These are phyloP conservation scores for Magallana ariakensis DNA, from an alignment of 1,140 invertebrate genomes.

Conservation along the genomic window DNA sequence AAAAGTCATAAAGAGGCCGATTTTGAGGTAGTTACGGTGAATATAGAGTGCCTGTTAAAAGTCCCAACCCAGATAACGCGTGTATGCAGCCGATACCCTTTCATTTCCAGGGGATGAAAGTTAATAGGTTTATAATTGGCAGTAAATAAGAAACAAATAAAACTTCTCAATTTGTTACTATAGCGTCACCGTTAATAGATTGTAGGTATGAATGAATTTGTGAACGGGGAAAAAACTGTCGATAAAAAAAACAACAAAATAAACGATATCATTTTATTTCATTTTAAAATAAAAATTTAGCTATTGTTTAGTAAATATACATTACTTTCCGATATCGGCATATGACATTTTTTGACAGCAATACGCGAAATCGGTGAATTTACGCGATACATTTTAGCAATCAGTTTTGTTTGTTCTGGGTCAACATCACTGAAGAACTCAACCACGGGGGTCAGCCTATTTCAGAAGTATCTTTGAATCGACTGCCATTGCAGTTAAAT, in stretches of 20 bases:
- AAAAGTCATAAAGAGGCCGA: slow-evolving; percentile 13
- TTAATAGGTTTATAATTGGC: slow-evolving; percentile 31
- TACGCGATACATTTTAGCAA: neutral
- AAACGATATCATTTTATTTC: too few relatives aligned
- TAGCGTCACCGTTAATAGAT: neutral
- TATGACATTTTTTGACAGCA: too few relatives aligned
- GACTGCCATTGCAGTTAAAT: neutral
- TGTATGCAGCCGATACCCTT: neutral
- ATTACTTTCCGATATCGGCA: too few relatives aligned
- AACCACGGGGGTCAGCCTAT: neutral
- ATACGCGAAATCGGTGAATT: too few relatives aligned
- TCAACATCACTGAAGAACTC: neutral
- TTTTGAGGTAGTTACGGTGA: slow-evolving; percentile 31
- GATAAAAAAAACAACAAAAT: too few relatives aligned
- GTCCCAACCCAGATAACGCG: neutral
- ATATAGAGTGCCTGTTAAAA: slow-evolving; percentile 29
- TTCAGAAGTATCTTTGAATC: neutral
- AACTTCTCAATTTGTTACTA: neutral
- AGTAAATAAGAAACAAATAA: neutral
- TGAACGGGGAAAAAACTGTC: too few relatives aligned
- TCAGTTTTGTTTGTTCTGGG: slow-evolving; percentile 12
- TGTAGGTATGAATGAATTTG: too few relatives aligned
- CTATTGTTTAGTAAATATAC: too few relatives aligned
- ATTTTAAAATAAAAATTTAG: too few relatives aligned
- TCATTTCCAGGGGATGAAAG: neutral